Evolutionary conservation across 2,797 vertebrate genomes (phyloP).

Genomic region (Melopsittacus undulatus): DNA sequence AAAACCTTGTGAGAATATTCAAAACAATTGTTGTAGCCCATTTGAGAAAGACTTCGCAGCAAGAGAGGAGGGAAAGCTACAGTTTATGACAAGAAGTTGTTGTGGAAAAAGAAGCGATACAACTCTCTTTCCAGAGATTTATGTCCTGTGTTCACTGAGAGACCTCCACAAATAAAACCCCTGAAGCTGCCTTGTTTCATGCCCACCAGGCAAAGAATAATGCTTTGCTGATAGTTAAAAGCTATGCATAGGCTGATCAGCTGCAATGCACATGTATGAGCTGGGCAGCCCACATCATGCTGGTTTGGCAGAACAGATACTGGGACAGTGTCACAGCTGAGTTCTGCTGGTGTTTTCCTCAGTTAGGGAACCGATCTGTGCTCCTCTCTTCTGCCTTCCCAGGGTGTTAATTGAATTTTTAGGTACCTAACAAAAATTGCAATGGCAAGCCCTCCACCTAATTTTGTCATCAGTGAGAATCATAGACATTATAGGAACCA

Average conservation of each 20-base stretch:
- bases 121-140: not conserved
- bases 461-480: not conserved
- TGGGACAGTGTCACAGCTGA: not conserved
- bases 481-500: not conserved
- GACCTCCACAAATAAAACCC: not conserved
- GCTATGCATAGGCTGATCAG: not conserved
- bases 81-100: not conserved
- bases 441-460: not conserved
- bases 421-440: not conserved
- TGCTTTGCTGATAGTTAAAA: not conserved
- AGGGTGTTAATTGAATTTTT: not conserved
- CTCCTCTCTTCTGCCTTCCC: not conserved
- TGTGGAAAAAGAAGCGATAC: not conserved
- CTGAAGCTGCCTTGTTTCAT: not conserved
- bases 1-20: not conserved
- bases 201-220: not conserved
- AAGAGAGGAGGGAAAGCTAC: not conserved
- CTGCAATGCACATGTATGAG: not conserved
- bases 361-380: not conserved
- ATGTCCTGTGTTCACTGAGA: not conserved
- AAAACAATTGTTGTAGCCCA: not conserved
- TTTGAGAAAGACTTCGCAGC: not conserved
- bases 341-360: not conserved
- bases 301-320: not conserved
- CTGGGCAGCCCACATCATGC: not conserved